These are phyloP conservation scores for Gortyna flavago DNA, from an alignment of 2,888 invertebrate genomes.

Conservation along the genomic window DNA sequence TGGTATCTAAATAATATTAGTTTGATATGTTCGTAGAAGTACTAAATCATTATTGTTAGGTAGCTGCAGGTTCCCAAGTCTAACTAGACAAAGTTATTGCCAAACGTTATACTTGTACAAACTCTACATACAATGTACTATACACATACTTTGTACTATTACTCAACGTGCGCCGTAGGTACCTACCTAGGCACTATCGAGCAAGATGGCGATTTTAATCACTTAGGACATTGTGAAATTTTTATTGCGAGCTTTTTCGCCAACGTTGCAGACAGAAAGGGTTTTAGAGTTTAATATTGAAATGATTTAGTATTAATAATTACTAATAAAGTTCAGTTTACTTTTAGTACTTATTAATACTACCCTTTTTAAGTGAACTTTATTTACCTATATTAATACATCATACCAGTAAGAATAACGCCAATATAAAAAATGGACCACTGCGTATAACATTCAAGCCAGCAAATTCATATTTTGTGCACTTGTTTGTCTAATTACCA, in stretches of 20 bases:
- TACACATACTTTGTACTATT: neutral
- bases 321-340: neutral
- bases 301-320: neutral
- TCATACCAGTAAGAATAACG: neutral
- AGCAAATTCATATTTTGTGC: neutral
- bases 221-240: slow-evolving; percentile 19
- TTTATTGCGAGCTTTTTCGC: slow-evolving; percentile 15
- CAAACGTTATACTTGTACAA: neutral
- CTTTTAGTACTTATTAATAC: neutral
- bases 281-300: neutral
- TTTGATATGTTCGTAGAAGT: neutral
- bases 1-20: neutral
- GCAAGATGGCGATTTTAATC: slow-evolving; percentile 41
- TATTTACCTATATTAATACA: neutral
- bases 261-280: slow-evolving; percentile 3
- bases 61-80: neutral
- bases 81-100: neutral
- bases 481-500: neutral
- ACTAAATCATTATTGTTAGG: slow-evolving; percentile 8
- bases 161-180: slow-evolving; percentile 3
- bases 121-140: neutral
- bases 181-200: neutral
- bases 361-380: neutral
- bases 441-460: neutral
- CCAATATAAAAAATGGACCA: neutral